A percentile compares a stretch with the other conserved stretches of the same genome.
Evolutionary conservation across 2,888 invertebrate genomes (phyloP).

Genomic region (Hypena proboscidalis): DNA sequence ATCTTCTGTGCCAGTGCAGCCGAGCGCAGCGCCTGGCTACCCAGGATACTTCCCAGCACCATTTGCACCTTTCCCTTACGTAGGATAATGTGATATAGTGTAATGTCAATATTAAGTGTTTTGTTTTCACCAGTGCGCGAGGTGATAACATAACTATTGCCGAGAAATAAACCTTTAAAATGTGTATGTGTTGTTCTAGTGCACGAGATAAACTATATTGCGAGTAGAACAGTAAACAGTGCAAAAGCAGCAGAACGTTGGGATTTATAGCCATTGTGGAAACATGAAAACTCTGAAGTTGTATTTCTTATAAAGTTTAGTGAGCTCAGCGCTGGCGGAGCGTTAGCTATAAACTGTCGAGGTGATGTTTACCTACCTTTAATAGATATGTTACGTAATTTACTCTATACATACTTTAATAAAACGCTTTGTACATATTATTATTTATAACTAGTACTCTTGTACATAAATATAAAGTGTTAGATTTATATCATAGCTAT

Average conservation of each 20-base stretch:
- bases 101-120: slow-evolving; percentile 40
- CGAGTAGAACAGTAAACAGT: slow-evolving; percentile 71
- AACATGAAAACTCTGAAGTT: slow-evolving; percentile 73
- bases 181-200: slow-evolving; percentile 63
- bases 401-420: slow-evolving; percentile 48
- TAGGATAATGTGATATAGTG: slow-evolving; percentile 83
- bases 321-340: slow-evolving; percentile 48
- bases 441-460: slow-evolving; percentile 64
- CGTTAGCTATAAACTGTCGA: slow-evolving; percentile 48
- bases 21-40: slow-evolving; percentile 86
- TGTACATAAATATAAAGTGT: slow-evolving; percentile 61
- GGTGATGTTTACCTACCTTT: slow-evolving; percentile 53
- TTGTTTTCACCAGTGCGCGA: slow-evolving; percentile 56
- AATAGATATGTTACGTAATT: slow-evolving; percentile 48
- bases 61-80: slow-evolving; percentile 90
- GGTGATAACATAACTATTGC: slow-evolving; percentile 53
- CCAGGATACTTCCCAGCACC: slow-evolving; percentile 92
- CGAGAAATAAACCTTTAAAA: slow-evolving; percentile 57
- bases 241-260: slow-evolving; percentile 65
- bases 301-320: slow-evolving; percentile 68
- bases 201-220: slow-evolving; percentile 73
- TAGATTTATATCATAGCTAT: slow-evolving; percentile 46
- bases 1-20: slow-evolving; percentile 90
- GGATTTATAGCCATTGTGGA: slow-evolving; percentile 70
- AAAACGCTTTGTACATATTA: slow-evolving; percentile 74